A percentile compares a stretch with the other conserved stretches of the same genome.
phyloP scores from a whole-genome alignment of 1,140 invertebrate species.

The Protaetia brevitarsis region DNA sequence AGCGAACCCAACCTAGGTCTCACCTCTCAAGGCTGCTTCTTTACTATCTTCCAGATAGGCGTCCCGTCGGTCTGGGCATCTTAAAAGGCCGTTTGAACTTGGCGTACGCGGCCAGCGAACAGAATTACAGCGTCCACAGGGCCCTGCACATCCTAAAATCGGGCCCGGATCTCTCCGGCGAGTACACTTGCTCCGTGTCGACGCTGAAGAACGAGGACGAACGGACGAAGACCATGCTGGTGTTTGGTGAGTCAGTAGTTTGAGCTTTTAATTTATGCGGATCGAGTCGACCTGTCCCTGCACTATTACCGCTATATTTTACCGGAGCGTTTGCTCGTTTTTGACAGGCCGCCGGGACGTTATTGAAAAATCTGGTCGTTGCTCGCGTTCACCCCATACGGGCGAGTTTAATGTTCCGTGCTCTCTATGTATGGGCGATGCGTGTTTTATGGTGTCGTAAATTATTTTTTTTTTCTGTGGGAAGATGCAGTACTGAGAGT shows the following conservation, averaged over 20 bases:
- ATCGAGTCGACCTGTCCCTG: no score
- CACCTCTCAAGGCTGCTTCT: not conserved
- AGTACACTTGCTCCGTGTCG: slow-evolving; percentile 76
- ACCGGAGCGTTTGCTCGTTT: no score
- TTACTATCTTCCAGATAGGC: slow-evolving; percentile 34
- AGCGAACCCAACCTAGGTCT: no score
- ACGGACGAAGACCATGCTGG: slow-evolving; percentile 66
- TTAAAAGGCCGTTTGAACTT: slow-evolving; percentile 67
- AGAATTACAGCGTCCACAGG: slow-evolving; percentile 67
- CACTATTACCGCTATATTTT: no score
- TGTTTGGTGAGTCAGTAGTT: slow-evolving; percentile 71
- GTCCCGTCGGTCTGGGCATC: slow-evolving; percentile 59
- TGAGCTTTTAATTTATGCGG: slow-evolving; percentile 18
- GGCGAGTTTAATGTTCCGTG: no score
- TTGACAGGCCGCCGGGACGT: no score
- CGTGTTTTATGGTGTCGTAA: no score
- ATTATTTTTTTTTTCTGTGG: no score
- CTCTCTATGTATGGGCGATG: no score
- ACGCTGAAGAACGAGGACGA: slow-evolving; percentile 67
- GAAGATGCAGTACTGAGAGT: no score
- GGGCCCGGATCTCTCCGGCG: slow-evolving; percentile 69
- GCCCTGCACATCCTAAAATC: slow-evolving; percentile 72
- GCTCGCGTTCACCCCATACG: no score
- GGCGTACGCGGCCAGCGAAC: slow-evolving; percentile 63
- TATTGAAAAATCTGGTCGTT: no score